Conservation (phyloP, 2,113 vertebrate genomes). For the Leuciscus idus region DNA sequence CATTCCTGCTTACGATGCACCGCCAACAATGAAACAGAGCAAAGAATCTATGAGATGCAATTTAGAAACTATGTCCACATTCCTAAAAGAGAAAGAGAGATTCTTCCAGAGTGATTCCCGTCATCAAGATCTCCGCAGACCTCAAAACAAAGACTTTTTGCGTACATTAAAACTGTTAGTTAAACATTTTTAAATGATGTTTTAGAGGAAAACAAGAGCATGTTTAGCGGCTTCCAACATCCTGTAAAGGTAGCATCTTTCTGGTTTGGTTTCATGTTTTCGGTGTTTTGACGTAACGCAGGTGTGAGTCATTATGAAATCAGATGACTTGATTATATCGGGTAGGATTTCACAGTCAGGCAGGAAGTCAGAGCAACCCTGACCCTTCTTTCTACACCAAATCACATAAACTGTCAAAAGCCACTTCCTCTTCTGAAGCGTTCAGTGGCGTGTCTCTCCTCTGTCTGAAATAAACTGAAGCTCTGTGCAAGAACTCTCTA, state of each 20-base stretch:
- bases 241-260: background rate
- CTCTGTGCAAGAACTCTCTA: no score
- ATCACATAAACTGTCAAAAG: slow-evolving; percentile 22
- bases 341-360: background rate
- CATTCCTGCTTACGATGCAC: background rate
- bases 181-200: background rate
- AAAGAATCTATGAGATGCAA: background rate
- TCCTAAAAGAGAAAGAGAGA: background rate
- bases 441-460: background rate
- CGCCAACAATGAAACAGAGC: background rate
- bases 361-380: background rate
- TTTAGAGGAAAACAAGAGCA: background rate
- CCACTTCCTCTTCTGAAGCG: background rate
- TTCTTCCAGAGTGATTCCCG: background rate
- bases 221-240: background rate
- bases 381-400: background rate
- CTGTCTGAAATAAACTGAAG: no score
- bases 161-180: background rate
- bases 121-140: background rate
- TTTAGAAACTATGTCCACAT: slow-evolving; percentile 14
- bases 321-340: background rate
- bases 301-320: background rate
- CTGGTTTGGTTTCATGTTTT: background rate
- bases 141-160: background rate
- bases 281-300: background rate